These are phyloP conservation scores for Heteronetta atricapilla DNA, from an alignment of 2,113 vertebrate species.

Conservation along the genomic window DNA sequence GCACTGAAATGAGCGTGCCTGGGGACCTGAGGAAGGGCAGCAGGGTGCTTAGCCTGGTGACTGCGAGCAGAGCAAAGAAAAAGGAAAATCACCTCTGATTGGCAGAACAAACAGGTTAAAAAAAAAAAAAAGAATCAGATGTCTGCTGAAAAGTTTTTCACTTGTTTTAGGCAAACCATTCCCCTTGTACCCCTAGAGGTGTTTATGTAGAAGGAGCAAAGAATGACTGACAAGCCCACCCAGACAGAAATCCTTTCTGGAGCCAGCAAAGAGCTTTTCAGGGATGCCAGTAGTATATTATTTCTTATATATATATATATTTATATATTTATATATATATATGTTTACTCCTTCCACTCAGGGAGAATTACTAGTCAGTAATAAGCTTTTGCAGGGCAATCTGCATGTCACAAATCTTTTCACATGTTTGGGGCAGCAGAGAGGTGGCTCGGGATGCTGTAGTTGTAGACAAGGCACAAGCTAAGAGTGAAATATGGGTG, in stretches of 20 bases:
- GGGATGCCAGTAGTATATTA: not conserved
- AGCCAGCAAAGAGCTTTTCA: not conserved
- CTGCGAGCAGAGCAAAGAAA: not conserved
- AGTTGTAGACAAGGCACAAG: not conserved
- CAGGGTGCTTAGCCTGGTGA: not conserved
- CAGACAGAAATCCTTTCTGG: not conserved
- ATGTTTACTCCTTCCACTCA: not conserved
- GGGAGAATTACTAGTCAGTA: not conserved
- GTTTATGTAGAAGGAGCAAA: not conserved
- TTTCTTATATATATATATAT: not conserved
- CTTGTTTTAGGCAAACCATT: slow-evolving; percentile 1
- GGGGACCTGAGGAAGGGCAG: not conserved
- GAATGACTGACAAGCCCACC: not conserved
- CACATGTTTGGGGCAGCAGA: not conserved
- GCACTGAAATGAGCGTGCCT: not conserved
- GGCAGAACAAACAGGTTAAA: not conserved
- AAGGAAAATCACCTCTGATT: not conserved
- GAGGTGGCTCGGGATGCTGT: not conserved
- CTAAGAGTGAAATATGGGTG: not conserved
- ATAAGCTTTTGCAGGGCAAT: not conserved
- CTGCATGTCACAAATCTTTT: accelerated
- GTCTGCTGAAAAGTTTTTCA: not conserved
- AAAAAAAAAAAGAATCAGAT: not conserved
- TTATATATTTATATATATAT: no score
- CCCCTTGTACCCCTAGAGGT: not conserved